phyloP scores from a whole-genome alignment of 2,888 invertebrate genomes.

The Julus scandinavius region DNA sequence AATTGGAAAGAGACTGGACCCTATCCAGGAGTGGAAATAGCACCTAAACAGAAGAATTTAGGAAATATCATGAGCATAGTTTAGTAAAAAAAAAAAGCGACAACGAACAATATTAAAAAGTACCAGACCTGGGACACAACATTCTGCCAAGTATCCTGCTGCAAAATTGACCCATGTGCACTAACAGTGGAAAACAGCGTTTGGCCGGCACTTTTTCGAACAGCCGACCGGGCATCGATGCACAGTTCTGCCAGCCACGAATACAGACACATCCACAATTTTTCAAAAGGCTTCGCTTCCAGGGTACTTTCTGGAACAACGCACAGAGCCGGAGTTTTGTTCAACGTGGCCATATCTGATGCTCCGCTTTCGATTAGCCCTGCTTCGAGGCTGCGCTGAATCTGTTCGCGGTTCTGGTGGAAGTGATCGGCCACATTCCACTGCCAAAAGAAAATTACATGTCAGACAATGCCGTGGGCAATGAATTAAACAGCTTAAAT shows the following conservation, averaged over 20 bases:
- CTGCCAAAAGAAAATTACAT: slow-evolving; percentile 68
- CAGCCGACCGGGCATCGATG: slow-evolving; percentile 94
- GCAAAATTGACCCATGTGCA: slow-evolving; percentile 90
- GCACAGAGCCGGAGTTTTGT: slow-evolving; percentile 84
- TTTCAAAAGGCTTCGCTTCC: slow-evolving; percentile 85
- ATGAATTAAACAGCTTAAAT: too few relatives aligned
- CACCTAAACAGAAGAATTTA: slow-evolving; percentile 70
- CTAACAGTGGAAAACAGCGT: slow-evolving; percentile 97
- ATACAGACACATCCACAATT: slow-evolving; percentile 96
- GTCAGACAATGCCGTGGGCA: too few relatives aligned
- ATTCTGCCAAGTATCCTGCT: slow-evolving; percentile 91
- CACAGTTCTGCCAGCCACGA: slow-evolving; percentile 88
- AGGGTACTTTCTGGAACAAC: slow-evolving; percentile 68
- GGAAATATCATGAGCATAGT: slow-evolving; percentile 26
- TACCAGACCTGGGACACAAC: slow-evolving; percentile 82
- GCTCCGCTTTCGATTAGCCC: background rate
- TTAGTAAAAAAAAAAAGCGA: slow-evolving; percentile 49
- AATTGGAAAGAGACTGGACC: slow-evolving; percentile 75
- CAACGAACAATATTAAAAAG: too few relatives aligned
- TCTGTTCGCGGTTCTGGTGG: slow-evolving; percentile 91
- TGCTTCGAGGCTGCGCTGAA: slow-evolving; percentile 75
- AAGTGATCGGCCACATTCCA: slow-evolving; percentile 99
- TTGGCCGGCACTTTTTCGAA: slow-evolving; percentile 96
- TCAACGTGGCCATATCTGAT: slow-evolving; percentile 64
- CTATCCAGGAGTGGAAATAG: slow-evolving; percentile 93